Percentiles rank a stretch among this genome's conserved stretches.
Conservation (phyloP, 2,888 invertebrate species). For the Mycogona germanica region DNA sequence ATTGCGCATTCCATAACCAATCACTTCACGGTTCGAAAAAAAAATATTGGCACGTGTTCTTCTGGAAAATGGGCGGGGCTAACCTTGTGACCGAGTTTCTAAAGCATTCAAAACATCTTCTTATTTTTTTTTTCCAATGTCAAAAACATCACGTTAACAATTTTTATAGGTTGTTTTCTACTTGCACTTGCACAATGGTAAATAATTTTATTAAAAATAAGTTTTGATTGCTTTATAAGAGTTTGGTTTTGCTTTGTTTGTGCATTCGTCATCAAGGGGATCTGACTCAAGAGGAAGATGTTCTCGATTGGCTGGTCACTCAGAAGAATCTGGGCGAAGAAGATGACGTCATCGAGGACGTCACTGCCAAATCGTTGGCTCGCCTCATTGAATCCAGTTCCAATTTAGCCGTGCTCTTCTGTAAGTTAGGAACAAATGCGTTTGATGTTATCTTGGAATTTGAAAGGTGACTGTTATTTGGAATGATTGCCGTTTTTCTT, state of each 20-base stretch:
- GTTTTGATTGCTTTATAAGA: background rate
- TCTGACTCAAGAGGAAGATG: conserved; percentile 78
- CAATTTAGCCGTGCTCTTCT: conserved; percentile 82
- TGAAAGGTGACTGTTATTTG: background rate
- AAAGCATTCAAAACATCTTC: too few relatives aligned
- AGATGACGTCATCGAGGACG: conserved; percentile 87
- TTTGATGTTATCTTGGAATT: background rate
- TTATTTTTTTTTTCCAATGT: too few relatives aligned
- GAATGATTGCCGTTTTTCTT: too few relatives aligned
- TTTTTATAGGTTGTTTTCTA: background rate
- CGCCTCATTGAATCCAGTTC: conserved; percentile 81
- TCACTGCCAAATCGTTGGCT: conserved; percentile 75
- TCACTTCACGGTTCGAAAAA: too few relatives aligned
- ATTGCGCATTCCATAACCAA: too few relatives aligned
- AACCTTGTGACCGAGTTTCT: too few relatives aligned
- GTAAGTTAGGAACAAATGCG: conserved; percentile 46
- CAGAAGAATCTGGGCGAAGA: conserved; percentile 81
- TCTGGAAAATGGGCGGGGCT: too few relatives aligned
- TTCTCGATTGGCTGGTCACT: conserved; percentile 82
- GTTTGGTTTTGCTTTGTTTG: background rate
- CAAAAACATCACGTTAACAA: background rate
- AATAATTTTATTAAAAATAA: background rate
- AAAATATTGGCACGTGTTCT: too few relatives aligned
- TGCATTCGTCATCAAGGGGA: conserved; percentile 45
- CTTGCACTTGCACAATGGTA: background rate